phyloP scores from a whole-genome alignment of 2,797 vertebrate genomes.

The Tragopan temminckii region DNA sequence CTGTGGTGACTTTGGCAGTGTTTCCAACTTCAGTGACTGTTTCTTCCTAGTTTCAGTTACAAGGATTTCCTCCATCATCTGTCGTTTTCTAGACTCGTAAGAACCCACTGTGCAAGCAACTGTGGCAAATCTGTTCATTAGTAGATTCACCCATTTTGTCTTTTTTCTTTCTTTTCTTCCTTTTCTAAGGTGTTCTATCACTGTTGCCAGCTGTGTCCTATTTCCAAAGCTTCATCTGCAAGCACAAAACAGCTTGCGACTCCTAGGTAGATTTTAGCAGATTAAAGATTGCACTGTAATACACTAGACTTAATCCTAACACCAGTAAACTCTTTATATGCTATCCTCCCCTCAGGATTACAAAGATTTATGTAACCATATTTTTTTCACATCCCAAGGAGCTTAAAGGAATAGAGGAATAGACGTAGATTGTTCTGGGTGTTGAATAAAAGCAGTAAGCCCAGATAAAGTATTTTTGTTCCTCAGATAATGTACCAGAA shows the following conservation, averaged over 20 bases:
- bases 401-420: constrained; percentile 67
- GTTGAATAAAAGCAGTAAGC: constrained; percentile 71
- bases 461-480: constrained; percentile 54
- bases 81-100: constrained; percentile 11
- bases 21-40: neutral
- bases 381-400: constrained; percentile 68
- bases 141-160: neutral
- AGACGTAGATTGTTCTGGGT: constrained; percentile 62
- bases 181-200: neutral
- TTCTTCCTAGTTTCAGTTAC: neutral
- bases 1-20: no score
- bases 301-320: constrained; percentile 59
- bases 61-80: neutral
- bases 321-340: constrained; percentile 62
- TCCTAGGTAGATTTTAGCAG: constrained; percentile 67
- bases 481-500: constrained; percentile 34
- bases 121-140: constrained; percentile 38
- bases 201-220: constrained; percentile 69
- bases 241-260: constrained; percentile 54
- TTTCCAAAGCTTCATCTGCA: constrained; percentile 60
- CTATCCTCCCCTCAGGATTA: constrained; percentile 55
- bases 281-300: constrained; percentile 67
- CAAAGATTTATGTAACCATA: constrained; percentile 76
- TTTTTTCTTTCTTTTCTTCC: neutral
- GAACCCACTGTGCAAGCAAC: neutral